phyloP scores from a whole-genome alignment of 37 sponge, comb jelly and placozoan species.

The Haliclona indistincta region DNA sequence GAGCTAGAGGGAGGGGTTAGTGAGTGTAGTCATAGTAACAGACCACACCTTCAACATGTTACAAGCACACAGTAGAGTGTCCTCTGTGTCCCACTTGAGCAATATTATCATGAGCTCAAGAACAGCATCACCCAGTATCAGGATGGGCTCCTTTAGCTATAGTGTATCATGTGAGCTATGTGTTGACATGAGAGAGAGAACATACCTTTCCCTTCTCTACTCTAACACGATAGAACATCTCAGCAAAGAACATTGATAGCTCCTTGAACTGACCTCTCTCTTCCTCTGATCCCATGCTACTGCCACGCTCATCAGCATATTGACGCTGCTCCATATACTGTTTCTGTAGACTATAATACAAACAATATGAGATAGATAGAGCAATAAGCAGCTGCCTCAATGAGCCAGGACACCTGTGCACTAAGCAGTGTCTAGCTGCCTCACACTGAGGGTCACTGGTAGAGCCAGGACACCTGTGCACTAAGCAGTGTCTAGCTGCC shows the following conservation, averaged over 20 bases:
- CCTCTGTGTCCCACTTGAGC: neutral
- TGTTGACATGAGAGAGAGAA: neutral
- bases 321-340: neutral
- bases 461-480: too few relatives aligned
- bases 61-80: neutral
- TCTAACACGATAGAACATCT: constrained; percentile 11
- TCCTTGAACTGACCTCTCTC: neutral
- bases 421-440: too few relatives aligned
- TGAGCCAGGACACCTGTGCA: too few relatives aligned
- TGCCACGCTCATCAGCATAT: neutral
- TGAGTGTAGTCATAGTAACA: neutral
- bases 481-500: too few relatives aligned
- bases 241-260: neutral
- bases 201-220: neutral
- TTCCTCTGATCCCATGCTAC: neutral
- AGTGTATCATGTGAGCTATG: neutral
- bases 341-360: too few relatives aligned
- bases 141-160: neutral
- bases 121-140: neutral
- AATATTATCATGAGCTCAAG: neutral
- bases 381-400: too few relatives aligned
- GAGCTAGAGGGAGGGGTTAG: neutral
- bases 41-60: neutral
- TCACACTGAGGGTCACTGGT: too few relatives aligned
- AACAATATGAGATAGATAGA: too few relatives aligned